Evolutionary conservation across 2,113 vertebrate species (phyloP).

Genomic region (Thamnophis sirtalis): DNA sequence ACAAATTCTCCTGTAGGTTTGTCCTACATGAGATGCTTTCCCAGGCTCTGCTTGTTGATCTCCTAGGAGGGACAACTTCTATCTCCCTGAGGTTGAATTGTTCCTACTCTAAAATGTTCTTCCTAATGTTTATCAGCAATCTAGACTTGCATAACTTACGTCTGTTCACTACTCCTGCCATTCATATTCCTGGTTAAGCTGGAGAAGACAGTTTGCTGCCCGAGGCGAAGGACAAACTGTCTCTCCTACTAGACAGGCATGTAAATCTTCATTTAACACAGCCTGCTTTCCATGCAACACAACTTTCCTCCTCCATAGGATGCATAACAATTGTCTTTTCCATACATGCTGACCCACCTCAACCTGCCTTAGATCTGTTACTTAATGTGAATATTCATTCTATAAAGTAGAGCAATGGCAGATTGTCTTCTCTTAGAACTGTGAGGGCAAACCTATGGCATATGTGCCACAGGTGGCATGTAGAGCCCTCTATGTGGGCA

Average conservation of each 20-base stretch:
- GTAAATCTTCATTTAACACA: neutral
- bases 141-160: neutral
- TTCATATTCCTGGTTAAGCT: neutral
- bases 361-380: neutral
- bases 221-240: neutral
- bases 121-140: neutral
- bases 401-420: neutral
- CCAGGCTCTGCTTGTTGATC: neutral
- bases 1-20: neutral
- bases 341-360: neutral
- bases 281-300: neutral
- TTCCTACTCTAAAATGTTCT: neutral
- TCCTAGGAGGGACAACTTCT: neutral
- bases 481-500: too few species aligned
- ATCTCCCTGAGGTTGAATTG: neutral
- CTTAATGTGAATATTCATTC: neutral
- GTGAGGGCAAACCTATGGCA: too few species aligned
- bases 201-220: neutral
- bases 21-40: neutral
- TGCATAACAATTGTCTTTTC: neutral
- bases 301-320: neutral
- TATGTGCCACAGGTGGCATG: too few species aligned
- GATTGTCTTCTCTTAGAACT: neutral
- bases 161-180: neutral
- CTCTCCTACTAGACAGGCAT: neutral